These are phyloP conservation scores for Bradynema listronoti DNA, from an alignment of 1,140 invertebrate genomes.

Conservation along the genomic window DNA sequence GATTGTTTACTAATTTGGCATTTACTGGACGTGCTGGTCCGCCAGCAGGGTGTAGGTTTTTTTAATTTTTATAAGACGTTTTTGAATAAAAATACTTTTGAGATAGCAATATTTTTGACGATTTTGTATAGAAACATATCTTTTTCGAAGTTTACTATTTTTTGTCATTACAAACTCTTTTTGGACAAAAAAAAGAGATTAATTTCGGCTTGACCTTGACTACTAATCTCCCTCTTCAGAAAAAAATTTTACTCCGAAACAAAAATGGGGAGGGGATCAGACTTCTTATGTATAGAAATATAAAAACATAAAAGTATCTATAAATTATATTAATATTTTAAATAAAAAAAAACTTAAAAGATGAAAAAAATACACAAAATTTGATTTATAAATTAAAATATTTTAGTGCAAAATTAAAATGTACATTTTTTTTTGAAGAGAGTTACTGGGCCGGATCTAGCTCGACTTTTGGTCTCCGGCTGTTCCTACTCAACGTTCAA, in stretches of 20 bases:
- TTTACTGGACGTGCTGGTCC: constrained; percentile 40
- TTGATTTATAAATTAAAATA: background rate
- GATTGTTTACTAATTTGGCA: constrained; percentile 46
- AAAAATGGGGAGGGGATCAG: too few species aligned
- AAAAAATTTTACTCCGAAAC: too few species aligned
- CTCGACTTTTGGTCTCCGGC: constrained; percentile 19
- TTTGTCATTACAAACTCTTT: too few species aligned
- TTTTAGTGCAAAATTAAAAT: background rate
- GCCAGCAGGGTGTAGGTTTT: constrained; percentile 40
- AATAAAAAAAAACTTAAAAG: too few species aligned
- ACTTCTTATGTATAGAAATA: too few species aligned
- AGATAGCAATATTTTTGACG: background rate
- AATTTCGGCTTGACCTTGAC: too few species aligned
- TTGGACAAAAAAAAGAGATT: too few species aligned
- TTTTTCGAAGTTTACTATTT: background rate
- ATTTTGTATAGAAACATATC: background rate
- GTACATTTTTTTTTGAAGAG: constrained; percentile 24
- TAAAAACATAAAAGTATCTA: too few species aligned
- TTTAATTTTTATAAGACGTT: background rate
- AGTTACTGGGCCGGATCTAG: constrained; percentile 46
- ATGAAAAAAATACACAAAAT: too few species aligned
- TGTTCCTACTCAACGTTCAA: background rate
- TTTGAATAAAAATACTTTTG: background rate
- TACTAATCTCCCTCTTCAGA: too few species aligned
- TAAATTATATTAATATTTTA: too few species aligned